Base-by-base conservation (phyloP, 2,113 vertebrate species). In the Istiophorus platypterus region DNA sequence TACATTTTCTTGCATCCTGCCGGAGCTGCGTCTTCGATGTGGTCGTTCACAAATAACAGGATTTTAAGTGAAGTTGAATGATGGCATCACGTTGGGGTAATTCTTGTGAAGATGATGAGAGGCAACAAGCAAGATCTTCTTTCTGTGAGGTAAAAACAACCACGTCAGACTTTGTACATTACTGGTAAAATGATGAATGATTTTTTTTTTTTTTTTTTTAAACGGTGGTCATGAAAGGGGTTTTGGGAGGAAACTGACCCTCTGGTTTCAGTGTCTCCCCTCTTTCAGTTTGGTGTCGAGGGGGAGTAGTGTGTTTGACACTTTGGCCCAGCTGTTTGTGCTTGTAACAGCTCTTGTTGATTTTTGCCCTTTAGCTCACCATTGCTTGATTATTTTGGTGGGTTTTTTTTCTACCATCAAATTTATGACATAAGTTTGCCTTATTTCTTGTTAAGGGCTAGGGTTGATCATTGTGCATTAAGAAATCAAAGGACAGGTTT, bases 11-110 rank as follows among this genome's bases (percentile, higher is more conserved):
- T 74, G n/a, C 70, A 45, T 80, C 72, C 57, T 63, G 57, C 64
- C 85, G 89, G 87, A 88, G 47, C 42, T 79, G 66, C 71, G 74
- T 79, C 84, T 87, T 95, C 92, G 80, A 97, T 98, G 96, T 94
- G 95, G 95, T 84, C 92, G 90, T 91, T 90, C 63, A 93, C 87
- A 91, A 93, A 94, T 86, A 86, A 86, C 84, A 64, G 17, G 88
- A 92, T 95, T 95, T 95, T 95, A 92, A 93, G 78, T 93, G 92
- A 94, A 93, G 94, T 96, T 95, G 96, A 95, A 97, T 97, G 95
- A 99, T 99, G 98, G 97, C 97, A 88, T 96, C 96, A 63, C 96
- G 91, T 93, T 94, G 96, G 96, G 92, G 93, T 91, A 94, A 94
- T 89, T 92, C 95, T 78, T 92, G 88, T 52, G 96, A 95, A 91